These are phyloP conservation scores for Schizopygopsis pylzovi DNA, from an alignment of 2,797 vertebrate genomes.

Conservation along the genomic window DNA sequence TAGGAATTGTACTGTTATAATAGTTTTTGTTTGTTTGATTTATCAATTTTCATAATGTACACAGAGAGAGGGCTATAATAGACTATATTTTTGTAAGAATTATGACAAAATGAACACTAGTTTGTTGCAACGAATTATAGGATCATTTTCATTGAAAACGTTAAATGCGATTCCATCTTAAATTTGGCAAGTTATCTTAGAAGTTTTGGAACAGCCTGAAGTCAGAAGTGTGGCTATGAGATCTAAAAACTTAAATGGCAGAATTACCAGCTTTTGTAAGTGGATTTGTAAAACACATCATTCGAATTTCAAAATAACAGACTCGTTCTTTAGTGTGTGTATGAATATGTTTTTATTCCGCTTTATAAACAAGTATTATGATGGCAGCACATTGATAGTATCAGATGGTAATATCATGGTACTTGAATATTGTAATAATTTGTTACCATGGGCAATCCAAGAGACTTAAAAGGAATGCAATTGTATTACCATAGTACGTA, in stretches of 20 bases:
- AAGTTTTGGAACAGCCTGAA: neutral
- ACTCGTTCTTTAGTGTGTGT: neutral
- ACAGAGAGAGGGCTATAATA: too few species aligned
- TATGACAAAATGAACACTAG: too few species aligned
- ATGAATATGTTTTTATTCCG: neutral
- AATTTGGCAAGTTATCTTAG: neutral
- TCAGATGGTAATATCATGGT: neutral
- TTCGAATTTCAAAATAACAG: neutral
- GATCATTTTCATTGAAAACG: neutral
- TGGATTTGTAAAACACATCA: neutral
- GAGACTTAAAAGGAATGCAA: neutral
- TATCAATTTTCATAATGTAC: too few species aligned
- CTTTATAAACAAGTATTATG: neutral
- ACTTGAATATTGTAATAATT: neutral
- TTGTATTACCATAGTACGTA: neutral
- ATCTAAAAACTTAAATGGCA: neutral
- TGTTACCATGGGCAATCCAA: conserved; percentile 1
- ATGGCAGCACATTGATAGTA: neutral
- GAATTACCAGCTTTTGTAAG: neutral
- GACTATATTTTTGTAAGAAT: too few species aligned
- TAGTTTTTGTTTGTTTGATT: too few species aligned
- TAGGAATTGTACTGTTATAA: too few species aligned
- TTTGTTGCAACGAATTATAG: neutral
- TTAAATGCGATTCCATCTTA: neutral
- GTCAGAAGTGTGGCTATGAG: neutral